phyloP scores from a whole-genome alignment of 2,113 vertebrate species.

The Thymallus thymallus region DNA sequence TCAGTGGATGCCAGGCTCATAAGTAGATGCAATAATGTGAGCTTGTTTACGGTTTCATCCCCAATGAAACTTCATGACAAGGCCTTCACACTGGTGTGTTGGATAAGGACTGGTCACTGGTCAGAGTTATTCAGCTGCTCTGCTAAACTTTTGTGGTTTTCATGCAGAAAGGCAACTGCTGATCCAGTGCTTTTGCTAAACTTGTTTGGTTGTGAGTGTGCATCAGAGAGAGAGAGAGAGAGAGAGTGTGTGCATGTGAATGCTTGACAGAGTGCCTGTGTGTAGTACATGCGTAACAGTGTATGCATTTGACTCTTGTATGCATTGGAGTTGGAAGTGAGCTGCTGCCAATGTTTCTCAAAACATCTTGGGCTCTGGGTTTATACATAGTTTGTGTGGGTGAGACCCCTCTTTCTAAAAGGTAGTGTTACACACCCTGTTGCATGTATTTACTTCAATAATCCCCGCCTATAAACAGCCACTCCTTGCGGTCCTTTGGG shows the following conservation, averaged over 20 bases:
- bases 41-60: not conserved
- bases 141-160: conserved; percentile 59
- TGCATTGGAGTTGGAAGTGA: conserved; percentile 32
- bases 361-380: not conserved
- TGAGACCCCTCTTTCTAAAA: conserved; percentile 19
- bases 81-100: not conserved
- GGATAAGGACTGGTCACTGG: conserved; percentile 5
- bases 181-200: conserved; percentile 64
- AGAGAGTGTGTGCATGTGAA: not conserved
- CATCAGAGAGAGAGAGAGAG: not conserved
- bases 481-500: conserved; percentile 23
- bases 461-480: conserved; percentile 13
- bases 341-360: conserved; percentile 26
- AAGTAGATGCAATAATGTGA: too few relatives aligned
- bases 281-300: conserved; percentile 13
- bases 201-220: conserved; percentile 34
- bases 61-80: not conserved
- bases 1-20: not conserved
- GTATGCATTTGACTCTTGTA: not conserved
- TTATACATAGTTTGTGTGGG: conserved; percentile 9
- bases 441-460: conserved; percentile 17
- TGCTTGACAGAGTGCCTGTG: conserved; percentile 30
- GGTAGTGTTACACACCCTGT: conserved; percentile 20
- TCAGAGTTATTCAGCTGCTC: conserved; percentile 27
- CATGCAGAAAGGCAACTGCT: conserved; percentile 64